Conservation (phyloP, 23 tunicate species). For the Trididemnum miniatum region DNA sequence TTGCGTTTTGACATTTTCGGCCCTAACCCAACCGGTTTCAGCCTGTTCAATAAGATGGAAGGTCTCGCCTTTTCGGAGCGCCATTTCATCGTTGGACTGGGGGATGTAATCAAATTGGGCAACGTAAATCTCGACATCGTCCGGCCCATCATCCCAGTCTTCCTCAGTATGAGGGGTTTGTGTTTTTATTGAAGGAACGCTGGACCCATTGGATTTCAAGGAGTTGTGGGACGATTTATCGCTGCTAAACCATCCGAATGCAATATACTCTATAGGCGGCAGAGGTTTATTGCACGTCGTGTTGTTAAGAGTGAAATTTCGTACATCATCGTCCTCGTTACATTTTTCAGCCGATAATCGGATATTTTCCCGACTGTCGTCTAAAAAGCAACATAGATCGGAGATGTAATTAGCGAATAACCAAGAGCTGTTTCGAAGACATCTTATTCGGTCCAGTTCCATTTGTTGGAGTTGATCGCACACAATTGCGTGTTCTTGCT, state of each 20-base stretch:
- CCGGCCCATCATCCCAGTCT: slow-evolving; percentile 5
- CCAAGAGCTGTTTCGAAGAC: slow-evolving; percentile 66
- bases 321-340: slow-evolving; percentile 53
- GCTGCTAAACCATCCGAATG: slow-evolving; percentile 12
- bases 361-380: slow-evolving; percentile 72
- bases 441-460: slow-evolving; percentile 57
- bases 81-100: slow-evolving; percentile 35
- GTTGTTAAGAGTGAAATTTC: slow-evolving; percentile 40
- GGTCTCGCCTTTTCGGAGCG: slow-evolving; percentile 23
- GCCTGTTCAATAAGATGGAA: background rate
- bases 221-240: background rate
- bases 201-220: background rate
- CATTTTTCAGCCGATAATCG: slow-evolving; percentile 63
- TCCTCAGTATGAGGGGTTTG: background rate
- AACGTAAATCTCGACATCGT: background rate
- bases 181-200: background rate
- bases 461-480: slow-evolving; percentile 64
- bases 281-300: slow-evolving; percentile 52
- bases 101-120: slow-evolving; percentile 47
- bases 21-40: slow-evolving; percentile 50
- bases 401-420: slow-evolving; percentile 73
- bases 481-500: slow-evolving; percentile 44
- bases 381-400: slow-evolving; percentile 52
- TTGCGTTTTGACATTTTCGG: slow-evolving; percentile 23
- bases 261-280: slow-evolving; percentile 43